Percentiles rank a stretch among this genome's conserved stretches.
Conservation (phyloP, 2,797 vertebrate genomes). For the Xenops minutus region DNA sequence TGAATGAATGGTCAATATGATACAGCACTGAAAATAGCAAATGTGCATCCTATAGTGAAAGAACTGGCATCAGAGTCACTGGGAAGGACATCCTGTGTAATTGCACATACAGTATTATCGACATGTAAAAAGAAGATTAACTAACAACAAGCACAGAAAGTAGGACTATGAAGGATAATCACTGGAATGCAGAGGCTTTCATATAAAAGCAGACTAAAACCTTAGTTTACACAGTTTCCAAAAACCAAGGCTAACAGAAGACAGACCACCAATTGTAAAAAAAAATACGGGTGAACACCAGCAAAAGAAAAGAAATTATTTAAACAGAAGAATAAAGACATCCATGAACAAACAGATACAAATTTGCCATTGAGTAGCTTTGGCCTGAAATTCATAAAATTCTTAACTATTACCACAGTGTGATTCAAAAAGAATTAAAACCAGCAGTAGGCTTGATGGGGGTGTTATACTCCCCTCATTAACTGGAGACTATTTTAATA, state of each 20-base stretch:
- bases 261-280: background rate
- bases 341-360: background rate
- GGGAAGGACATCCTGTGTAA: background rate
- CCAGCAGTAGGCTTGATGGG: no score
- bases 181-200: constrained; percentile 5
- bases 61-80: background rate
- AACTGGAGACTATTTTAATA: background rate
- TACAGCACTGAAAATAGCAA: background rate
- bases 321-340: background rate
- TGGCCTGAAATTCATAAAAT: background rate
- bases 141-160: constrained; percentile 35
- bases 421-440: background rate
- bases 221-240: constrained; percentile 2
- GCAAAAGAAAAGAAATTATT: background rate
- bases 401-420: background rate
- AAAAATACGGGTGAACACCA: background rate
- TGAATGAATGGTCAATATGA: background rate
- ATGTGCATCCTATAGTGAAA: background rate
- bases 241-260: background rate
- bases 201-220: constrained; percentile 39
- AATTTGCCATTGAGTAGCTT: background rate
- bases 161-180: constrained; percentile 60
- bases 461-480: background rate
- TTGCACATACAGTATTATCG: background rate
- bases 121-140: constrained; percentile 54